Base-by-base conservation (phyloP, 1,140 invertebrate species). In the Aricia agestis region DNA sequence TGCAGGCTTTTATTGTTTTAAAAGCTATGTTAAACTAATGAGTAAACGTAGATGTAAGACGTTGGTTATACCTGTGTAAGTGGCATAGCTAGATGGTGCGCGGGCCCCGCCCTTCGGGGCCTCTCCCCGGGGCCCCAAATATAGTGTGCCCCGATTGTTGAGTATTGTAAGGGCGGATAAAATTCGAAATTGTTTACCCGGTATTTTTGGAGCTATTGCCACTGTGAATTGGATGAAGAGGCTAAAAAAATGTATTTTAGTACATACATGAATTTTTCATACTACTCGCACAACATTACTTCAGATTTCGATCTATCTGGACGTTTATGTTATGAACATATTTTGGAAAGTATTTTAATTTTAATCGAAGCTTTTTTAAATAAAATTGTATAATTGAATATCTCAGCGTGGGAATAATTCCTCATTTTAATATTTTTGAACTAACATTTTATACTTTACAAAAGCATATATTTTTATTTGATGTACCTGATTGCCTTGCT, bases 401-500 rank as follows among this genome's bases (percentile, higher is more conserved):
- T 52, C 45, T 52, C 13, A 11, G 45, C 3, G 45, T 52, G 11
- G 45, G 67, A 63, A 63, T 18, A 18, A 63, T 25, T 63, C 5
- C 18, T 19, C 19, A 7, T 63, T 63, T 63, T 63, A 63, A 63
- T 59, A 17, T 76, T 69, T 73, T 42, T 66, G 42, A 69, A 74
- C 73, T 67, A 75, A 71, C 71, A 66, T 69, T 69, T 69, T 72
- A 52, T 74, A 68, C 63, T 69, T 67, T 52, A 75, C 66, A 72
- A 71, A 72, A 74, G 66, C 67, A 32, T 66, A 74, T 74, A 69
- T 81, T 76, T 79, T 74, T 84, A 77, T 81, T 78, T 76, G 76
- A 82, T 84, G 85, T 89, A 89, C 85, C 85, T 88, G 86, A 87
- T 82, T 79, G 77, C 82, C 78, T 58, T 73, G 59, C 71, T 18